Conservation (phyloP, 35 echinoderm and acorn worm genomes). For the Acanthaster planci region DNA sequence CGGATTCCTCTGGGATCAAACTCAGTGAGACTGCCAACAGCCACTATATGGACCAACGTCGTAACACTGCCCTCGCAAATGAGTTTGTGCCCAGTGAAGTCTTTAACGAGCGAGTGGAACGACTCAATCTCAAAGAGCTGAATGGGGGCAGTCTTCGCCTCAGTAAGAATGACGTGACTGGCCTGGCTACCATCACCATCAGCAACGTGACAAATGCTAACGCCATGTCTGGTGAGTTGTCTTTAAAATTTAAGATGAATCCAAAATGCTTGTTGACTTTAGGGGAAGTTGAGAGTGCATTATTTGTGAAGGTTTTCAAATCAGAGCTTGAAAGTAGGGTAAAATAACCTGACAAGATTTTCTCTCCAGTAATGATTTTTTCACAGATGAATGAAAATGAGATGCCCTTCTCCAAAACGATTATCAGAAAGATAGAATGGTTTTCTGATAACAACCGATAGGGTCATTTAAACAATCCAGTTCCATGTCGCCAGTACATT, state of each 20-base stretch:
- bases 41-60: slow-evolving; percentile 52
- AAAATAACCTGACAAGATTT: too few relatives aligned
- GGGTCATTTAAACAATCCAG: too few relatives aligned
- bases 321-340: too few relatives aligned
- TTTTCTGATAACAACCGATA: too few relatives aligned
- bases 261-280: not conserved
- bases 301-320: not conserved
- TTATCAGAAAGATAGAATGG: too few relatives aligned
- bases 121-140: slow-evolving; percentile 42
- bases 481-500: too few relatives aligned
- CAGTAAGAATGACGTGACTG: slow-evolving; percentile 65
- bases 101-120: slow-evolving; percentile 62
- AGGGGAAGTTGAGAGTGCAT: not conserved
- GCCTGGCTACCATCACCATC: slow-evolving; percentile 73
- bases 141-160: slow-evolving; percentile 68
- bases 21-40: slow-evolving; percentile 65
- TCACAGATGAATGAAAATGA: too few relatives aligned
- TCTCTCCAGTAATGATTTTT: too few relatives aligned
- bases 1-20: slow-evolving; percentile 44
- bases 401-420: too few relatives aligned
- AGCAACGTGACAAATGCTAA: slow-evolving; percentile 78
- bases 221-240: slow-evolving; percentile 78
- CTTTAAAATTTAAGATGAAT: not conserved
- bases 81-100: slow-evolving; percentile 43
- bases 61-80: slow-evolving; percentile 28